Percentiles rank a stretch among this genome's conserved stretches.
These are phyloP conservation scores for Salmo trutta DNA, from an alignment of 2,797 vertebrate species.

Conservation along the genomic window DNA sequence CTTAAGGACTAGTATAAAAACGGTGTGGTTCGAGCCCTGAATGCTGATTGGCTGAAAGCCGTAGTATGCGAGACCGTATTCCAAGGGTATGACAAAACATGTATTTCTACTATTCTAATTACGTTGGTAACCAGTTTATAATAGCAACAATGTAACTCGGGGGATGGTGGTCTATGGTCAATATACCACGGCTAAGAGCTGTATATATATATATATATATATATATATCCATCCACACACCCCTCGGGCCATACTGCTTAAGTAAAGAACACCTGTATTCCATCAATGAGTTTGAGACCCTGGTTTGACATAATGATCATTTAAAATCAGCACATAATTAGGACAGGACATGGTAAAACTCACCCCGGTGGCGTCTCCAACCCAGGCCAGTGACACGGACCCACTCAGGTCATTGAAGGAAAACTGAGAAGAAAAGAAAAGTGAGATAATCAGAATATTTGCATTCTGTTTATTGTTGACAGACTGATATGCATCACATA, in stretches of 20 bases:
- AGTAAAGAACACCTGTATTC: conserved; percentile 10
- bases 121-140: too few relatives aligned
- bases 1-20: conserved; percentile 14
- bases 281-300: conserved; percentile 12
- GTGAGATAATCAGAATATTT: background rate
- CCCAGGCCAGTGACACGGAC: conserved; percentile 91
- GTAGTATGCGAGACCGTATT: too few relatives aligned
- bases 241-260: too few relatives aligned
- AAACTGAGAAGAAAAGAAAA: conserved; percentile 65
- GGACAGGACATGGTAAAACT: conserved; percentile 60
- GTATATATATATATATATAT: too few relatives aligned
- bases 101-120: too few relatives aligned
- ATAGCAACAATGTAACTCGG: too few relatives aligned
- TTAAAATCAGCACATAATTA: background rate
- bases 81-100: too few relatives aligned
- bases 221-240: too few relatives aligned
- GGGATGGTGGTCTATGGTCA: too few relatives aligned
- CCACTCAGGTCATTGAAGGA: conserved; percentile 87
- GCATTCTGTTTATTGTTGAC: background rate
- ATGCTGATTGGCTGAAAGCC: too few relatives aligned
- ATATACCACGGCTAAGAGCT: too few relatives aligned
- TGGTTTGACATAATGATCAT: background rate
- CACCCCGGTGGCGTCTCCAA: conserved; percentile 92
- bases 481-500: background rate
- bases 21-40: too few relatives aligned